phyloP scores from a whole-genome alignment of 1,140 invertebrate genomes.

The Camponotus floridanus region DNA sequence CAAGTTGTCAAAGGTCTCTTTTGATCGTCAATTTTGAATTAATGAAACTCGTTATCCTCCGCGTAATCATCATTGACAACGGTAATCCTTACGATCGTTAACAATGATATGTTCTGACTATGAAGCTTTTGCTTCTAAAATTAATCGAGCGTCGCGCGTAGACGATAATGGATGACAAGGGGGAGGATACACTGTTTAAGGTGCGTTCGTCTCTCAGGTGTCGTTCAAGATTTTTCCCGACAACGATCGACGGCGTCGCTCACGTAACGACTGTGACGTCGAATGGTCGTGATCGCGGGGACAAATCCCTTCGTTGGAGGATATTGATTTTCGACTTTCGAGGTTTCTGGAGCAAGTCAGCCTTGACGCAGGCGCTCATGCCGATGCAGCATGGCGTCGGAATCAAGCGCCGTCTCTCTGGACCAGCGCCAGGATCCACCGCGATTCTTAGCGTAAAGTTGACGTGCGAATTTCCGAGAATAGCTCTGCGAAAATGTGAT shows the following conservation, averaged over 20 bases:
- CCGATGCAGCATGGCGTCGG: constrained; percentile 60
- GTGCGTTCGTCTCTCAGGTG: not conserved
- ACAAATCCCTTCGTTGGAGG: constrained; percentile 45
- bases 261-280: constrained; percentile 58
- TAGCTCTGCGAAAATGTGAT: constrained; percentile 12
- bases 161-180: constrained; percentile 2
- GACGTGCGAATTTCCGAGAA: not conserved
- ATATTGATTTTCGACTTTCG: constrained; percentile 75
- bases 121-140: not conserved
- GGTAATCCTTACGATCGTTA: not conserved
- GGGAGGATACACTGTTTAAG: not conserved
- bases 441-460: not conserved
- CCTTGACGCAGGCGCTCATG: constrained; percentile 68
- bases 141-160: not conserved
- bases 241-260: not conserved
- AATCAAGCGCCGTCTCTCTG: not conserved
- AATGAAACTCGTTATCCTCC: constrained; percentile 3
- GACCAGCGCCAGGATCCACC: not conserved
- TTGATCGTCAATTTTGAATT: constrained; percentile 25
- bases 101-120: not conserved
- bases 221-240: not conserved
- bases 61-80: not conserved
- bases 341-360: constrained; percentile 79
- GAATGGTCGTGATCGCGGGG: constrained; percentile 36
- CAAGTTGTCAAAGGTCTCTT: not conserved